Evolutionary conservation across 2,113 vertebrate genomes (phyloP), one percentile per base, ranked within the genome.

Genomic region (Microcebus lehilahytsara): DNA sequence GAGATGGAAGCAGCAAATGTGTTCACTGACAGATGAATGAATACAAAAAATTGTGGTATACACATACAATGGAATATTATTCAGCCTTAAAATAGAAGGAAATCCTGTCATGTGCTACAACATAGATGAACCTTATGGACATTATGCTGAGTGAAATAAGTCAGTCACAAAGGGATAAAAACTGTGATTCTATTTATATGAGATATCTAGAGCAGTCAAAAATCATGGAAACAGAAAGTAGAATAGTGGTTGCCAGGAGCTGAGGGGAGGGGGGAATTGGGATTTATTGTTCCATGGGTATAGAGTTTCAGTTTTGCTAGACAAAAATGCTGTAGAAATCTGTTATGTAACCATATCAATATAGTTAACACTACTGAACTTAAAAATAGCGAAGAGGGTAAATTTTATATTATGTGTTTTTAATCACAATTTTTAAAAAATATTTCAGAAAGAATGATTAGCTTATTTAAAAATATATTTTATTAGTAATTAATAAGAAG

Each of bases 401-500:
- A 40, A 32, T 77, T 91, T 75, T 85, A 56, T 64, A 79, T 85
- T 90, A 34, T 27, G 49, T 71, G 40, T 81, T 75, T 96, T 89
- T 53, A 42, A 90, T 8, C 37, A 90, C 11, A 90, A 90, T 78
- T 92, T 85, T 2, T 8, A 58, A 3, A 94, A 46, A 72, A 85
- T 62, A 78, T 85, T 53, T 11, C 62, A 74, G 9, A 89, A 96
- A 69, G 6, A 89, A 69, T 30, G 20, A 69, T 64, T 37, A 85
- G 9, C 20, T 91, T 78, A 77, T 71, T 93, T 96, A 34, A 95
- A 93, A 95, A 69, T 56, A 81, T 56, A 64, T 19, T 91, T 87
- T 67, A 93, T 72, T 25, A 69, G 34, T 93, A 16, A 72, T 84
- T 72, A 95, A 62, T 20, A 10, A 79, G 14, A 56, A 93, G 51